Percentiles rank a stretch among this genome's conserved stretches.
These are phyloP conservation scores for Lycia hirtaria DNA, from an alignment of 2,888 invertebrate genomes.

Conservation along the genomic window DNA sequence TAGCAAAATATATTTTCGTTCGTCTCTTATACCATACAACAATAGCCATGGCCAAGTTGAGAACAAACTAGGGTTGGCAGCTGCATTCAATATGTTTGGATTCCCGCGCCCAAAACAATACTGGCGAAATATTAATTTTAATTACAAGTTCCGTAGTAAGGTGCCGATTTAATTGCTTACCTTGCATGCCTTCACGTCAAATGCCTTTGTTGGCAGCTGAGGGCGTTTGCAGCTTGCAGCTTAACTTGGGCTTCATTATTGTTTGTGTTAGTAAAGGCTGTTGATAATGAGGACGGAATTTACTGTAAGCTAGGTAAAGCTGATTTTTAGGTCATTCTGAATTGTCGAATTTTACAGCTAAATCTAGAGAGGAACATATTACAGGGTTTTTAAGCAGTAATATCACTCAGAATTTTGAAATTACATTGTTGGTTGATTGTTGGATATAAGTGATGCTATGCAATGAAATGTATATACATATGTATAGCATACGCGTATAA, in stretches of 20 bases:
- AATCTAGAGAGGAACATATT: no score
- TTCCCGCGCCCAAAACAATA: constrained; percentile 48
- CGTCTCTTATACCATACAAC: constrained; percentile 38
- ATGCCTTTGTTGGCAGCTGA: constrained; percentile 6
- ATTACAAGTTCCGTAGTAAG: constrained; percentile 38
- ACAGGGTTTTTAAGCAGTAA: no score
- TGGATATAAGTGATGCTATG: no score
- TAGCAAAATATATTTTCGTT: constrained; percentile 24
- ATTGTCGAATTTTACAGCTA: no score
- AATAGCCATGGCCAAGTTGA: constrained; percentile 52
- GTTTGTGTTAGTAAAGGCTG: not conserved
- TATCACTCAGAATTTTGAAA: no score
- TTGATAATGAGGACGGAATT: not conserved
- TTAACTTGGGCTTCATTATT: not conserved
- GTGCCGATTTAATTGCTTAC: constrained; percentile 39
- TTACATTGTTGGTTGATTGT: no score
- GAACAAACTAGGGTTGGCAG: constrained; percentile 59
- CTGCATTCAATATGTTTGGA: constrained; percentile 65
- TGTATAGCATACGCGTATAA: no score
- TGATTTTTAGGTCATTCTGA: not conserved
- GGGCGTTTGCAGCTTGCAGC: not conserved
- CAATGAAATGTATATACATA: no score
- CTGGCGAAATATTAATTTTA: constrained; percentile 50
- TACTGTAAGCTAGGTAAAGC: not conserved
- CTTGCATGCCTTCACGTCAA: constrained; percentile 33